Conservation (phyloP, 2,113 vertebrate genomes). For the Delphinapterus leucas region DNA sequence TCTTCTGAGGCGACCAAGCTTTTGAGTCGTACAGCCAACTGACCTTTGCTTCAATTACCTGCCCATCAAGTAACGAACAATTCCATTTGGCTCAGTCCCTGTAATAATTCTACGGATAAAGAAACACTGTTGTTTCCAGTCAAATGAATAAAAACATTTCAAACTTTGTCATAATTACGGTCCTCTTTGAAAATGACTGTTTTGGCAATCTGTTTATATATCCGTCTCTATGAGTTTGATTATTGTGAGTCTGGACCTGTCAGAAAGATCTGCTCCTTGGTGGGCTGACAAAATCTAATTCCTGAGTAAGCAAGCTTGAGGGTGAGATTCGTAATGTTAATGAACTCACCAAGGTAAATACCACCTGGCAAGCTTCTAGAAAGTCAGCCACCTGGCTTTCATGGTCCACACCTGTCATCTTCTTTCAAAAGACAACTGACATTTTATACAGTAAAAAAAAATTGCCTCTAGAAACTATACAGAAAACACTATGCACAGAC, state of each 20-base stretch:
- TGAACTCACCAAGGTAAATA: neutral
- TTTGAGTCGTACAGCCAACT: neutral
- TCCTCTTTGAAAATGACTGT: neutral
- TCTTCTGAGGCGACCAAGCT: neutral
- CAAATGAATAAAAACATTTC: neutral
- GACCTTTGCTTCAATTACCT: neutral
- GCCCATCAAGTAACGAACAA: neutral
- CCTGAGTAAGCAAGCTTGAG: neutral
- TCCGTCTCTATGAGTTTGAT: neutral
- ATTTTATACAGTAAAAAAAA: neutral
- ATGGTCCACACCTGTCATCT: neutral
- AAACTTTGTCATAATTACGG: neutral
- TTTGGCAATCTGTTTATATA: neutral
- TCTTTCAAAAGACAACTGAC: neutral
- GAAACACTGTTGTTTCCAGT: neutral
- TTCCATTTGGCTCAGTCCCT: neutral
- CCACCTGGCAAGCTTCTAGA: neutral
- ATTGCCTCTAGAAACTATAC: neutral
- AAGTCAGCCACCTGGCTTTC: neutral
- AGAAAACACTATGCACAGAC: neutral
- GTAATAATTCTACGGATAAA: neutral
- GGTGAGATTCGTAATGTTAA: neutral
- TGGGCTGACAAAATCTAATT: neutral
- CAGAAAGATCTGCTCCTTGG: neutral
- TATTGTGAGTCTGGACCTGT: neutral